Evolutionary conservation across 2,888 invertebrate genomes (phyloP).

Genomic region (Caenorhabditis zanzibari): DNA sequence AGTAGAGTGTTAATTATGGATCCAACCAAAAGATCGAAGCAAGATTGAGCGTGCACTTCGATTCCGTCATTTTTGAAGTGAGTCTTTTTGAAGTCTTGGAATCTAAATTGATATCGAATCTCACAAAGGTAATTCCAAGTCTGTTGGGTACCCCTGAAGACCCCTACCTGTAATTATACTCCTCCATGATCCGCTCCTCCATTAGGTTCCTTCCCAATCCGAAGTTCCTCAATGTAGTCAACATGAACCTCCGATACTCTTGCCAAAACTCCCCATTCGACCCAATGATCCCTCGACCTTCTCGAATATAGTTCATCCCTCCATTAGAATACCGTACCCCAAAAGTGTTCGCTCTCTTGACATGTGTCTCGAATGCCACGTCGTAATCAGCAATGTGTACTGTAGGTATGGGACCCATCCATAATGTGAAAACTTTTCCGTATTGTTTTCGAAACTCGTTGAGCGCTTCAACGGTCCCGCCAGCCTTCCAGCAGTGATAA

Average conservation of each 20-base stretch:
- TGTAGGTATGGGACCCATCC: slow-evolving; percentile 55
- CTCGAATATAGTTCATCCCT: slow-evolving; percentile 47
- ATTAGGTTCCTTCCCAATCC: slow-evolving; percentile 67
- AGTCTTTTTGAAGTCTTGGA: slow-evolving; percentile 21
- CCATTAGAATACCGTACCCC: slow-evolving; percentile 26
- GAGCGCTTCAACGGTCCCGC: slow-evolving; percentile 24
- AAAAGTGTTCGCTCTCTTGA: slow-evolving; percentile 37
- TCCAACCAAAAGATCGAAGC: slow-evolving; percentile 69
- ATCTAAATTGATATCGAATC: background rate
- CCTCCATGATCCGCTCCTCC: slow-evolving; percentile 68
- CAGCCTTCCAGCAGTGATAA: slow-evolving; percentile 18
- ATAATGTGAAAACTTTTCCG: slow-evolving; percentile 58
- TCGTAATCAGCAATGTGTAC: slow-evolving; percentile 55
- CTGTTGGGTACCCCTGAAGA: no score
- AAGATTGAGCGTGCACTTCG: slow-evolving; percentile 35
- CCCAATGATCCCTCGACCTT: slow-evolving; percentile 56
- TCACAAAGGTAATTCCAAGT: no score
- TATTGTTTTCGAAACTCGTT: slow-evolving; percentile 24
- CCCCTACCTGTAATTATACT: slow-evolving; percentile 32
- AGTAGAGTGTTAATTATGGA: slow-evolving; percentile 70
- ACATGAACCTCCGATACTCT: slow-evolving; percentile 63
- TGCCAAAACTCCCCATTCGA: slow-evolving; percentile 60
- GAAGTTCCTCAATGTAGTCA: slow-evolving; percentile 67
- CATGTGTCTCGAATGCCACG: slow-evolving; percentile 40
- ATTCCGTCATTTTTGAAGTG: slow-evolving; percentile 28